phyloP scores from a whole-genome alignment of 1,140 invertebrate species.

The Polypedilum vanderplanki region DNA sequence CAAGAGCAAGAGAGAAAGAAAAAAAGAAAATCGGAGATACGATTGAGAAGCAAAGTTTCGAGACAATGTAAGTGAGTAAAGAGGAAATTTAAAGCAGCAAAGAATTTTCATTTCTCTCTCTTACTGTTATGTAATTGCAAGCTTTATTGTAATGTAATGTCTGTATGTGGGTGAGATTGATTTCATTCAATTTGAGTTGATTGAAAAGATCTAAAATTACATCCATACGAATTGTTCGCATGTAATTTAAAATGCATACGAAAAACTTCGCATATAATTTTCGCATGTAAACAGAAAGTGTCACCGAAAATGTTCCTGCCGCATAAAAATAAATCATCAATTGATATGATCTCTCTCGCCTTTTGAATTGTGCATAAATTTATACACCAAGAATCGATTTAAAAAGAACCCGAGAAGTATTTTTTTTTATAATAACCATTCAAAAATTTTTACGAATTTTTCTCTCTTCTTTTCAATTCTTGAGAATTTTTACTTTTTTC shows the following conservation, averaged over 20 bases:
- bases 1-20: not conserved
- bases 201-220: not conserved
- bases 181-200: not conserved
- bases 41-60: not conserved
- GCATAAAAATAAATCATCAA: not conserved
- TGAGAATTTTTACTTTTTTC: not conserved
- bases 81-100: not conserved
- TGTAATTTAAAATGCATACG: not conserved
- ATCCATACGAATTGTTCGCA: not conserved
- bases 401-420: not conserved
- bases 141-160: not conserved
- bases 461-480: constrained; percentile 17
- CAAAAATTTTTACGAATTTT: constrained; percentile 15
- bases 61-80: not conserved
- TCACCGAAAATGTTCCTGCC: not conserved
- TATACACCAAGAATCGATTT: not conserved
- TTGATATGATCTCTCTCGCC: not conserved
- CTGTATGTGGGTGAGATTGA: not conserved
- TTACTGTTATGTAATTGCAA: not conserved
- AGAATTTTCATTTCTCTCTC: not conserved
- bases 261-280: not conserved
- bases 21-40: not conserved
- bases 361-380: too few relatives aligned
- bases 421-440: constrained; percentile 15
- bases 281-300: not conserved